Conservation (phyloP, 30 jellyfish, hydroid and myxozoan genomes). For the Aurelia coerulea region DNA sequence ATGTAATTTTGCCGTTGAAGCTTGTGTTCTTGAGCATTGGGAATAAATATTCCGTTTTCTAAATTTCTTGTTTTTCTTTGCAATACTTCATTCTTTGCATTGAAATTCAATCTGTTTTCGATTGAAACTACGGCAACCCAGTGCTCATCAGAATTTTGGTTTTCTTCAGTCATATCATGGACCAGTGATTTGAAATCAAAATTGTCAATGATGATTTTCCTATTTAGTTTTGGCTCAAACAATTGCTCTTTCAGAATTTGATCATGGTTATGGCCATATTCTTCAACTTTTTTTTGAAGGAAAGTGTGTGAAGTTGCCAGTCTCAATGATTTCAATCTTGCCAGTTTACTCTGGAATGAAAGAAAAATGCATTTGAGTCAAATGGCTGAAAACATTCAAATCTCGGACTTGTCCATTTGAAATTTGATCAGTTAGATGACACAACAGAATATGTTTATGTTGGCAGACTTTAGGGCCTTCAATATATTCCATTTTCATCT, state of each 20-base stretch:
- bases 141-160: not conserved
- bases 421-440: no score
- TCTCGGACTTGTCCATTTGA: no score
- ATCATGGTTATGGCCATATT: not conserved
- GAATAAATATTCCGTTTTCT: constrained; percentile 6
- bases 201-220: not conserved
- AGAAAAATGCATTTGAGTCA: no score
- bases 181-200: not conserved
- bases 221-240: not conserved
- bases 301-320: not conserved
- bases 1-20: constrained; percentile 18
- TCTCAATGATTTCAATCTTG: not conserved
- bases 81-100: not conserved
- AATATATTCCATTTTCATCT: no score
- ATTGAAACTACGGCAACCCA: not conserved
- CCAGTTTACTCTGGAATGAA: no score
- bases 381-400: no score
- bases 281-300: not conserved
- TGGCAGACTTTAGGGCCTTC: no score
- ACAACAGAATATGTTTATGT: no score
- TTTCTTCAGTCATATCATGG: not conserved
- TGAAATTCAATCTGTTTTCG: not conserved
- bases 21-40: constrained; percentile 2
- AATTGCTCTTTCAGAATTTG: not conserved
- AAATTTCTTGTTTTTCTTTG: not conserved